Percentiles rank a stretch among this genome's conserved stretches.
Conservation (phyloP, 2,797 vertebrate species). For the Myiotriccus ornatus region DNA sequence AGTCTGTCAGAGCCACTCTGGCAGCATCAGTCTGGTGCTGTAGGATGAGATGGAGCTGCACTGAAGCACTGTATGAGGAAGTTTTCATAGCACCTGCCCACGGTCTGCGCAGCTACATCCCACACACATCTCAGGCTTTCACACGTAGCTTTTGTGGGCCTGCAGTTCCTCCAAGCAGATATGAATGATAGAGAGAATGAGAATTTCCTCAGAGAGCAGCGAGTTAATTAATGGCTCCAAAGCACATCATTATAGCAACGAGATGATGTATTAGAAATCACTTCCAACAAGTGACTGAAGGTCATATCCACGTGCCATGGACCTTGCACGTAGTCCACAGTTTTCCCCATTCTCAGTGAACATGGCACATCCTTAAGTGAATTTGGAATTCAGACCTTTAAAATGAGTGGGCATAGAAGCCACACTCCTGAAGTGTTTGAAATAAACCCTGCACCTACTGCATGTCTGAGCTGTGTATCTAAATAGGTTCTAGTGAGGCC, state of each 20-base stretch:
- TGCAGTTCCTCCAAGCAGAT: neutral
- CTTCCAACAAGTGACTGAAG: neutral
- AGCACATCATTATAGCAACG: neutral
- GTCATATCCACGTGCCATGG: neutral
- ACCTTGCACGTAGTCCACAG: neutral
- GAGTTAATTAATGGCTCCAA: conserved; percentile 39
- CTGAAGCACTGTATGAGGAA: neutral
- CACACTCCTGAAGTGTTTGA: neutral
- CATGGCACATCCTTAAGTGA: neutral
- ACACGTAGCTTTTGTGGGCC: neutral
- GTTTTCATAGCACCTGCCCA: conserved; percentile 56
- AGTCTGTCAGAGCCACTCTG: neutral
- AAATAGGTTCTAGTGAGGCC: neutral
- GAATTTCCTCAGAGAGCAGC: neutral
- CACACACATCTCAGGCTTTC: conserved; percentile 7
- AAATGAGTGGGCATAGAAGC: neutral
- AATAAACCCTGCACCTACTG: conserved; percentile 7
- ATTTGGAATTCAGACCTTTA: conserved; percentile 12
- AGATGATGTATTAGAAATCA: neutral
- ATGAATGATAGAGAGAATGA: neutral
- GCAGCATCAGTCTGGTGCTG: neutral
- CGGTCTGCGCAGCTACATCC: neutral
- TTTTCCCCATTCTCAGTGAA: neutral
- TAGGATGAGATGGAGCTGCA: neutral
- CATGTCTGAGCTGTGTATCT: neutral